A percentile compares a stretch with the other conserved stretches of the same genome.
Conservation (phyloP, 2,113 vertebrate genomes). For the Phylloscopus trochiloides region DNA sequence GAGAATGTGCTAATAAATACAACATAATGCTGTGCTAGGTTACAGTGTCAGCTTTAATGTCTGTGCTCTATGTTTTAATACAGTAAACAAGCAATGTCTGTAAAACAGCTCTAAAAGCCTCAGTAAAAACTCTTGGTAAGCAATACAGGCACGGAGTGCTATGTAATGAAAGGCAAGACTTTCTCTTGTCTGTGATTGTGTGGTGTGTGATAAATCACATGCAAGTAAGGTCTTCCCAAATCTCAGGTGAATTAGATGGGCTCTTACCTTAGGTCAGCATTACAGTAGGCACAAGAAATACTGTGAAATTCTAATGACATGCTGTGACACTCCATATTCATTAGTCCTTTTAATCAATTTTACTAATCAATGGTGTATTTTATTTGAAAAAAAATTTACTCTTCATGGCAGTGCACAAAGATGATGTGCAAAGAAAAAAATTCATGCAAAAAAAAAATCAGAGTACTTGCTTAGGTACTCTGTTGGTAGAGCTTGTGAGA, state of each 20-base stretch:
- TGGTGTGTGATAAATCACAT: conserved; percentile 23
- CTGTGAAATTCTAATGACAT: conserved; percentile 11
- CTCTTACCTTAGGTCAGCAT: neutral
- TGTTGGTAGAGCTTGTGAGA: conserved; percentile 39
- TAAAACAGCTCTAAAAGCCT: neutral
- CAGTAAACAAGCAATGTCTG: neutral
- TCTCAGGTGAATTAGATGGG: neutral
- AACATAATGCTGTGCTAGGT: neutral
- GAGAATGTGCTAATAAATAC: neutral
- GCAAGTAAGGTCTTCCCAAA: neutral
- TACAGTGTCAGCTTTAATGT: neutral
- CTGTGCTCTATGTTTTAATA: neutral
- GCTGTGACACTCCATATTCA: conserved; percentile 13
- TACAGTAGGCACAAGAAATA: neutral
- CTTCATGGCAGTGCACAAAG: neutral
- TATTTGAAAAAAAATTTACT: neutral
- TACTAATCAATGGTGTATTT: neutral
- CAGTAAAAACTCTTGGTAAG: neutral
- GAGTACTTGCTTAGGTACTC: neutral
- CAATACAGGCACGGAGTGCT: neutral
- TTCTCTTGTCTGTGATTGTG: neutral
- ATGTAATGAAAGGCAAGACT: neutral
- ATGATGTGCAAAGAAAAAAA: neutral
- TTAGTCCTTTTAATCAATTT: conserved; percentile 44
- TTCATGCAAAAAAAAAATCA: conserved; percentile 34